Base-by-base conservation (phyloP, 2,113 vertebrate genomes). In the Zosterops lateralis region DNA sequence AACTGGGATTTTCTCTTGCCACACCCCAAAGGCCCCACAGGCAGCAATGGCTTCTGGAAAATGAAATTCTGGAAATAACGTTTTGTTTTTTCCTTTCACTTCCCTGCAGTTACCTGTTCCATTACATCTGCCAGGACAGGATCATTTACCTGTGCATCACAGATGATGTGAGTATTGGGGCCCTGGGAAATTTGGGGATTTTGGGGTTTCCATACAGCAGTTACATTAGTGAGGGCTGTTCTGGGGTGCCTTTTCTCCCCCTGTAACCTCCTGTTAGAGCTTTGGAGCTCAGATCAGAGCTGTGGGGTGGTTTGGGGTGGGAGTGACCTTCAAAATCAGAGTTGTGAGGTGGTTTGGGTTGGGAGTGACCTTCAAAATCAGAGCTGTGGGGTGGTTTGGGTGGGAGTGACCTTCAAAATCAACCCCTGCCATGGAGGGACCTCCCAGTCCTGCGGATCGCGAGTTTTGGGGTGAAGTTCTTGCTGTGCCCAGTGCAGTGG, bases 71-170 rank as follows among this genome's bases (percentile, higher is more conserved):
- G 40, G 26, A 25, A 45, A 19, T 75, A 56, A 93, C 7, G 3
- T 70, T 25, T 19, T 92, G 51, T 58, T 89, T 50, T 40, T 94
- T 10, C 22, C 73, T 88, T 57, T 96, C 17, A 1, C 95, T 84
- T 78, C 81, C 97, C 96, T 90, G 60, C 97, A 99, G 99, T 97
- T 99, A 99, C 75, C 98, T 99, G 65, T 99, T 99, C 95, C 99
- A 99, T 97, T 99, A 99, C 97, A 99, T 99, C 98, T 99, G 99
- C 95, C 99, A 99, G 93, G 99, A 99, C 98, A 98, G 99, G 97
- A 99, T 99, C 87, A 98, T 99, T 70, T 99, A 99, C 97, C 98
- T 99, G 92, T 99, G 99, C 97, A 99, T 99, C 97, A 99, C 99
- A 40, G 99, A 99, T 84, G 99, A 99, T 86, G 99, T 99, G 97